These are phyloP conservation scores for Semotilus atromaculatus DNA, from an alignment of 2,797 vertebrate genomes.

Conservation along the genomic window DNA sequence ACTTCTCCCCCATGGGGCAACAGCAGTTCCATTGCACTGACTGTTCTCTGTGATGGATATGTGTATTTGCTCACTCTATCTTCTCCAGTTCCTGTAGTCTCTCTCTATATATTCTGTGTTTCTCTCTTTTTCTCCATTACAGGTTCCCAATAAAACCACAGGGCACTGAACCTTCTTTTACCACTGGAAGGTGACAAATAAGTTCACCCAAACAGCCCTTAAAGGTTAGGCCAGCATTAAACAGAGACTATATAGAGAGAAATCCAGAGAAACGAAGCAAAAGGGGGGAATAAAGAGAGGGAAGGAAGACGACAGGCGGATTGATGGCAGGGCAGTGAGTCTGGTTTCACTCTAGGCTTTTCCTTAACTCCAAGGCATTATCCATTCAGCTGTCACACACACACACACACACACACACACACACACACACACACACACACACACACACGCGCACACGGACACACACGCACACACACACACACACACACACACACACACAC, in stretches of 20 bases:
- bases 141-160: conserved; percentile 57
- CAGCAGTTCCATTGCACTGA: conserved; percentile 46
- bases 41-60: conserved; percentile 57
- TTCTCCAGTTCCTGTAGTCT: conserved; percentile 40
- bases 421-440: conserved; percentile 42
- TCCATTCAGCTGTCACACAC: conserved; percentile 53
- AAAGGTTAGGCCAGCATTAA: conserved; percentile 80
- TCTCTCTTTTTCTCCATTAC: conserved; percentile 35
- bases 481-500: conserved; percentile 42
- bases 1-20: conserved; percentile 41
- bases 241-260: conserved; percentile 13
- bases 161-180: conserved; percentile 40
- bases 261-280: conserved; percentile 12
- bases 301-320: conserved; percentile 43
- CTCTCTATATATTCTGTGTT: conserved; percentile 19
- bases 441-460: conserved; percentile 43
- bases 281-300: conserved; percentile 17
- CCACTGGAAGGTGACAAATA: conserved; percentile 80
- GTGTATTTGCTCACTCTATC: conserved; percentile 47
- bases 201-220: conserved; percentile 73
- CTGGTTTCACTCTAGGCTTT: conserved; percentile 59
- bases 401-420: conserved; percentile 41
- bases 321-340: conserved; percentile 50
- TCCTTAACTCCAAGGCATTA: conserved; percentile 58
- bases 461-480: conserved; percentile 44